Base-by-base conservation (phyloP, 2,113 vertebrate species). In the Calonectris borealis region DNA sequence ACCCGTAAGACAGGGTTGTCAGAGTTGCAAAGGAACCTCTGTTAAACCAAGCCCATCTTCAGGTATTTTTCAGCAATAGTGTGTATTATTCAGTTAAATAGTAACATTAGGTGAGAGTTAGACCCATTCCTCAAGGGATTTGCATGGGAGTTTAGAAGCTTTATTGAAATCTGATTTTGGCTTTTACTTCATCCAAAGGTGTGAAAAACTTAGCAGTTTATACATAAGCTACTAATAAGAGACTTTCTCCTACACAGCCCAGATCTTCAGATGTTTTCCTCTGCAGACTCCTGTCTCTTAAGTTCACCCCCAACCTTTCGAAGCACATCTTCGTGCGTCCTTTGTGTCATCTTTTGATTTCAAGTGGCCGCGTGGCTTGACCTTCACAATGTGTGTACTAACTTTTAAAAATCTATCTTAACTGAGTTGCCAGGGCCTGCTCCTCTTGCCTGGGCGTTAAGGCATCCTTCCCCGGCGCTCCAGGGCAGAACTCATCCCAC, bases 331-430 rank as follows among this genome's bases (percentile, higher is more conserved):
- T 51, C 5, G 7, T 49, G n/a, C 0, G 1, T 72, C 29, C 2
- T 72, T 19, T 79, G 72, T 60, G 46, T 69, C 36, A 31, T 32
- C 25, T 75, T 82, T 75, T 4, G 7, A 11, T 81, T 58, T 73
- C 2, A 24, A 40, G 20, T 5, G 25, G 11, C 16, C 0, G 0
- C 16, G 3, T 26, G 32, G 22, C 38, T 64, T 76, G 42, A 83
- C 57, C 34, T 71, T 70, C 42, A 24, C 16, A 19, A 6, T 10
- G 6, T 49, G 34, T 0, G 2, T 38, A 49, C 5, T 58, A 54
- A 18, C 1, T 3, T 76, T n/a, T 80, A 3, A 38, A 86, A 75
- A 46, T 10, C 2, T 44, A 7, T 10, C 36, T 36, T 71, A 27
- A 10, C 26, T 66, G 38, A 40, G 10, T 25, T 64, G 15, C 42